Evolutionary conservation across 1,140 invertebrate species (phyloP), one percentile per base, ranked within the genome.

Genomic region (Chironomus striatipennis): DNA sequence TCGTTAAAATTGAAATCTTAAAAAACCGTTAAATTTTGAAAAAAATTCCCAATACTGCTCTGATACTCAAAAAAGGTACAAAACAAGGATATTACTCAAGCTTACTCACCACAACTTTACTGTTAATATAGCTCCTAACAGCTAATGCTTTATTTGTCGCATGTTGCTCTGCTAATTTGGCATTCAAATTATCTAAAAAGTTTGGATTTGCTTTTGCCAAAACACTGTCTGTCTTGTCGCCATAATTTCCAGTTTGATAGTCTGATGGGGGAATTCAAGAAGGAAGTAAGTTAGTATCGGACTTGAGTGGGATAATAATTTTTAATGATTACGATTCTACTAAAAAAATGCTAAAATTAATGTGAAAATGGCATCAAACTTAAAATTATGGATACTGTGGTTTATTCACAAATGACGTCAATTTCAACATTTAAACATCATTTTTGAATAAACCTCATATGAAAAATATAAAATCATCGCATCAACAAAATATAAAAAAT

Each of bases 121-220:
- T 87, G 78, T 89, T 90, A 76, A 90, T 89, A 73, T 87, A 82
- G 78, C 89, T 86, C 76, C 89, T 79, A 74, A 89, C 85, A 76
- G 85, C 81, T 77, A 80, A 81, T 79, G 85, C 85, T 78, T 77
- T 84, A 80, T 75, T 86, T 75, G 84, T 86, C 72, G 85, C 83
- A 79, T 86, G 85, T 78, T 87, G 86, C 75, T 89, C 87, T 73
- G 90, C 87, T 75, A 93, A 82, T 76, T 91, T 93, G 9, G 89
- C 90, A 77, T 91, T 93, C 65, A 93, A 81, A 78, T 89, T 91
- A 81, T 92, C 90, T 64, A 92, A 83, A 81, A 92, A 92, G 75
- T 85, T 87, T 75, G 83, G 80, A 74, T 85, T 82, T 20, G 84
- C 78, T 72, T 84, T 87, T 75, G 80, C 83, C 80, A 75, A 84